A percentile compares a stretch with the other conserved stretches of the same genome.
phyloP scores from a whole-genome alignment of 2,888 invertebrate genomes.

The Lasioglossum leucozonium region DNA sequence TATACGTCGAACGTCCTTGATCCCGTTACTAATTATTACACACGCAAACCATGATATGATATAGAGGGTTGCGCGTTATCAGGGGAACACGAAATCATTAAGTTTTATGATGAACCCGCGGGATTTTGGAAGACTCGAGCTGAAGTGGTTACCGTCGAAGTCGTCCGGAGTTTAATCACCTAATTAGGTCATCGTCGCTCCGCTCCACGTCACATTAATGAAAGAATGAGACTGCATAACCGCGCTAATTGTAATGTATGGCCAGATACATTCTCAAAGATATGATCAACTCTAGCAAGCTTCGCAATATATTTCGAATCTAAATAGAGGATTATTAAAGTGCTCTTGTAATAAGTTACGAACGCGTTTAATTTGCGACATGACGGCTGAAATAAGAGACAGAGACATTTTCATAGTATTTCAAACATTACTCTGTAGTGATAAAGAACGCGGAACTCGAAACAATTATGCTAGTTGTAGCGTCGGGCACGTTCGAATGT shows the following conservation, averaged over 20 bases:
- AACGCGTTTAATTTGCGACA: not conserved
- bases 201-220: slow-evolving; percentile 14
- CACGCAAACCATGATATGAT: not conserved
- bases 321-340: not conserved
- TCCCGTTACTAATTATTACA: not conserved
- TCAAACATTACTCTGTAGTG: not conserved
- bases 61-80: not conserved
- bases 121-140: slow-evolving; percentile 1
- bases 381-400: not conserved
- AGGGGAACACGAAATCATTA: slow-evolving; percentile 7
- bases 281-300: not conserved
- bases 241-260: slow-evolving; percentile 19
- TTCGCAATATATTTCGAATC: not conserved
- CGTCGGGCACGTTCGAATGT: not conserved
- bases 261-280: slow-evolving; percentile 5
- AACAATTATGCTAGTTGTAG: not conserved
- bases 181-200: slow-evolving; percentile 19
- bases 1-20: not conserved
- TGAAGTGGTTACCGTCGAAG: slow-evolving; percentile 15
- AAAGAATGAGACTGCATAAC: slow-evolving; percentile 15
- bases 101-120: slow-evolving; percentile 12
- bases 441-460: not conserved
- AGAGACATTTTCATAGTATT: not conserved
- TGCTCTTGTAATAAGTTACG: not conserved
- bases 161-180: slow-evolving; percentile 14